phyloP scores from a whole-genome alignment of 1,140 invertebrate genomes.

The Homalodisca vitripennis region DNA sequence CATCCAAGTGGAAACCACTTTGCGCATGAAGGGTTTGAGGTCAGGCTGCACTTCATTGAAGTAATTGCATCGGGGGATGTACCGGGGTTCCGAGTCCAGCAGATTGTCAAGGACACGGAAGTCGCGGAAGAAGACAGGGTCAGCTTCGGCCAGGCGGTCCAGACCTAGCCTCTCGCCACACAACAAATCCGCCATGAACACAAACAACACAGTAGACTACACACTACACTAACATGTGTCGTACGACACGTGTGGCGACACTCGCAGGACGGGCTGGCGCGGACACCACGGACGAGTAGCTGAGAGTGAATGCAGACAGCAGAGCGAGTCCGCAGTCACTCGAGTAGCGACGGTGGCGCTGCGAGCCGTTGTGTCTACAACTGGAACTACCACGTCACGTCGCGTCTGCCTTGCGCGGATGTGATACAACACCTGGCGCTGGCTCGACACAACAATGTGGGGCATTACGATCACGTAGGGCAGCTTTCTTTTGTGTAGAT shows the following conservation, averaged over 20 bases:
- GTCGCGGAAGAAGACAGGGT: conserved; percentile 66
- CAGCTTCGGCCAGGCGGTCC: conserved; percentile 56
- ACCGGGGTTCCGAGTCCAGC: conserved; percentile 63
- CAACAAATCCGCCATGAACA: conserved; percentile 40
- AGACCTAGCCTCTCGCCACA: conserved; percentile 41
- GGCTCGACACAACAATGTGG: too few relatives aligned
- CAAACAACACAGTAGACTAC: neutral
- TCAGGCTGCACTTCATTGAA: conserved; percentile 70
- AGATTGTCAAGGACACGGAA: conserved; percentile 67
- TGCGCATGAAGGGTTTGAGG: conserved; percentile 74
- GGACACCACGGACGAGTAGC: neutral
- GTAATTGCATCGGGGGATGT: conserved; percentile 66
- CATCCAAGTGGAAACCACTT: conserved; percentile 80
- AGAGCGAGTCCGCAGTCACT: neutral
- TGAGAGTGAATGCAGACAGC: neutral
- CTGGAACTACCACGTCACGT: too few relatives aligned
- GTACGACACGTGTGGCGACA: neutral
- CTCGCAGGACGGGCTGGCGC: too few relatives aligned
- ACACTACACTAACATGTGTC: neutral
- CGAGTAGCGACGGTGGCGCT: neutral
- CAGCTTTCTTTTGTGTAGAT: too few relatives aligned
- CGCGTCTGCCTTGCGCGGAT: too few relatives aligned
- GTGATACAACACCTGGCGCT: too few relatives aligned
- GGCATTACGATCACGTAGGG: too few relatives aligned
- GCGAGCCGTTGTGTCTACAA: too few relatives aligned